A percentile compares a stretch with the other conserved stretches of the same genome.
Conservation (phyloP, 2,113 vertebrate genomes). For the Gymnocephalus cernua region DNA sequence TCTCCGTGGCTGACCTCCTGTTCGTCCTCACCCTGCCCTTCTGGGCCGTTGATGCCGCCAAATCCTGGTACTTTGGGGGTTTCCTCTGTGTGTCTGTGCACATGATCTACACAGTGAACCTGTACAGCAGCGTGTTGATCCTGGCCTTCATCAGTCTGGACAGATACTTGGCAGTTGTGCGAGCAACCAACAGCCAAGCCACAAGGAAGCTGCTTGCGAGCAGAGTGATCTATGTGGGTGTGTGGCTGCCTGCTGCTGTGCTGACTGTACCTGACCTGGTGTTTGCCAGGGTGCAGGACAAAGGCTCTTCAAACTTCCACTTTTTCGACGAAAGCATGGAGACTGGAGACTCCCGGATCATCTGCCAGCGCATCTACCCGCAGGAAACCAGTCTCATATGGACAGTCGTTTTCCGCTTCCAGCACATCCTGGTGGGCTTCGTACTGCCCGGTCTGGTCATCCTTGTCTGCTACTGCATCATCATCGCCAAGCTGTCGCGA, state of each 20-base stretch:
- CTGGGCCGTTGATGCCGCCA: conserved; percentile 94
- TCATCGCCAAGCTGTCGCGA: conserved; percentile 91
- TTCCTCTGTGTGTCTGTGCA: conserved; percentile 93
- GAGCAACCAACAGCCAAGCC: conserved; percentile 93
- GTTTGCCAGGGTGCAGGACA: conserved; percentile 84
- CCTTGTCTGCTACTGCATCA: conserved; percentile 96
- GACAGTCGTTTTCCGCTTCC: conserved; percentile 91
- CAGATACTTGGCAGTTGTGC: conserved; percentile 94
- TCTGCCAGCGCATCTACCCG: conserved; percentile 93
- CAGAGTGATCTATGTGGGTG: conserved; percentile 91
- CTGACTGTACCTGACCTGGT: conserved; percentile 94
- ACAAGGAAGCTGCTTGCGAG: conserved; percentile 91
- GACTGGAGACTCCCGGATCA: conserved; percentile 56
- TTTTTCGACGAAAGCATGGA: conserved; percentile 19
- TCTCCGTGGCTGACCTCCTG: conserved; percentile 96
- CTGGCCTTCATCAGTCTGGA: conserved; percentile 98
- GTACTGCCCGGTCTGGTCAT: conserved; percentile 95
- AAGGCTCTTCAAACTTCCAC: conserved; percentile 21
- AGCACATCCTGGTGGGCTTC: conserved; percentile 94
- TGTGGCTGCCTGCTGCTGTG: conserved; percentile 94
- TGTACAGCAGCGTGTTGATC: conserved; percentile 97
- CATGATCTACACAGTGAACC: conserved; percentile 96
- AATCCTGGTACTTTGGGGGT: conserved; percentile 91
- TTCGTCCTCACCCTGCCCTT: conserved; percentile 96
- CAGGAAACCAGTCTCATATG: conserved; percentile 74